Conservation (phyloP, 2,888 invertebrate genomes). For the Yponomeuta sedellus region DNA sequence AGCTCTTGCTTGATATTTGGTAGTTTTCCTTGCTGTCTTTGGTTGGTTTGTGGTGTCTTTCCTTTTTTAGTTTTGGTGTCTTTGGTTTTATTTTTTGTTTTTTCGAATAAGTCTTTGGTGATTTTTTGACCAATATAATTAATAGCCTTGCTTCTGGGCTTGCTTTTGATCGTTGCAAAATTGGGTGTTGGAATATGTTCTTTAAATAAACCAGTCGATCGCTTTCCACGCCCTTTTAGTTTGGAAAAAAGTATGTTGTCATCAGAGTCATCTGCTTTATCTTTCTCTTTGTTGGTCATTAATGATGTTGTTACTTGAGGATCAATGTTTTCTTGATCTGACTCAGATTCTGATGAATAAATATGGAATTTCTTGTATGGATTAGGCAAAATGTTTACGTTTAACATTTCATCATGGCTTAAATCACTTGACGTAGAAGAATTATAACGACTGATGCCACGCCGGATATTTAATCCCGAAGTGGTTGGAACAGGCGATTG, state of each 20-base stretch:
- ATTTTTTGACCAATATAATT: slow-evolving; percentile 11
- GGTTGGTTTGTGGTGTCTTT: neutral
- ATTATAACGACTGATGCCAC: too few relatives aligned
- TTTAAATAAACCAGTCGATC: neutral
- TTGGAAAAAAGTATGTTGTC: slow-evolving; percentile 5
- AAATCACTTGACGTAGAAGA: neutral
- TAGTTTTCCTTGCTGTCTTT: neutral
- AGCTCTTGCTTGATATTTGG: too few relatives aligned
- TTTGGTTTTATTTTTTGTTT: slow-evolving; percentile 10
- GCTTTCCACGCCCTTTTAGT: neutral
- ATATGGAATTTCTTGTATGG: neutral
- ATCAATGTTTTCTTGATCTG: neutral
- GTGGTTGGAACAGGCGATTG: too few relatives aligned
- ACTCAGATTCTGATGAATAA: slow-evolving; percentile 1
- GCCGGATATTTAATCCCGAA: neutral
- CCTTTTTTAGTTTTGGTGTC: neutral
- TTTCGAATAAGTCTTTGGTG: too few relatives aligned
- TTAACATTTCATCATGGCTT: neutral
- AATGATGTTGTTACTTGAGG: neutral
- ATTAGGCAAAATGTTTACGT: neutral
- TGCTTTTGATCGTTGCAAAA: slow-evolving; percentile 10
- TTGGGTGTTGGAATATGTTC: slow-evolving; percentile 13
- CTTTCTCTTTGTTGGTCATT: neutral
- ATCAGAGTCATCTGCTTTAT: slow-evolving; percentile 6
- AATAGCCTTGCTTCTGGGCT: slow-evolving; percentile 4